phyloP scores from a whole-genome alignment of 2,888 invertebrate genomes.

The Holacanthella duospinosa region DNA sequence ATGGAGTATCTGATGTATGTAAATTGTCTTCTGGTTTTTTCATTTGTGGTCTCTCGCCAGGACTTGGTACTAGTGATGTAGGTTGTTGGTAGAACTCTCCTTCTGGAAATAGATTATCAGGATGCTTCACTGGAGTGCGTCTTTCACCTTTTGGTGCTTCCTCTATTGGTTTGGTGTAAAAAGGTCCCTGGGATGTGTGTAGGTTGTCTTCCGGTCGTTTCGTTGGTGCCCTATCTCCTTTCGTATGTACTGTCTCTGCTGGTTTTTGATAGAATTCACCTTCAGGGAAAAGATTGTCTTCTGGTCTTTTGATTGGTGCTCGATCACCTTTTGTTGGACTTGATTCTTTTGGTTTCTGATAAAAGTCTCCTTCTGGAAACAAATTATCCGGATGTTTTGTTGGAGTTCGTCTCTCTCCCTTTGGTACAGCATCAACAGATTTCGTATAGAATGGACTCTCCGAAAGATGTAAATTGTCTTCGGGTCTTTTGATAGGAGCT shows the following conservation, averaged over 20 bases:
- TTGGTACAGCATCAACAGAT: conserved; percentile 25
- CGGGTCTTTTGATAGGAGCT: conserved; percentile 45
- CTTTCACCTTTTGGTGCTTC: conserved; percentile 41
- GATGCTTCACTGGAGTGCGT: conserved; percentile 30
- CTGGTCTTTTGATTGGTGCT: conserved; percentile 39
- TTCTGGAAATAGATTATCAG: conserved; percentile 49
- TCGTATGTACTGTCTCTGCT: conserved; percentile 18
- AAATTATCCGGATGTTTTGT: conserved; percentile 48
- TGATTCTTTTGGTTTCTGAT: conserved; percentile 48
- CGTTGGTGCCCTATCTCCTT: conserved; percentile 28
- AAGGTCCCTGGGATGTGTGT: too few species aligned
- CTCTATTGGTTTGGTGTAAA: too few species aligned
- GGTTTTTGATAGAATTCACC: conserved; percentile 48
- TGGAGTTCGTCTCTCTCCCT: conserved; percentile 39
- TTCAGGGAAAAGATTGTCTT: conserved; percentile 52
- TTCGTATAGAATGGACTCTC: conserved; percentile 44
- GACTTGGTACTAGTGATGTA: conserved; percentile 46
- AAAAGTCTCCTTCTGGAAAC: conserved; percentile 40
- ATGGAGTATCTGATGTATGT: conserved; percentile 50
- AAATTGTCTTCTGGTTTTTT: conserved; percentile 40
- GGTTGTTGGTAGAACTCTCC: conserved; percentile 45
- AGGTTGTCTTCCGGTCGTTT: conserved; percentile 44
- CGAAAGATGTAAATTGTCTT: conserved; percentile 48
- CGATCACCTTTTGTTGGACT: conserved; percentile 21
- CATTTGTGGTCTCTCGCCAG: conserved; percentile 43